Evolutionary conservation across 2,888 invertebrate species (phyloP).

Genomic region (Candidula unifasciata): DNA sequence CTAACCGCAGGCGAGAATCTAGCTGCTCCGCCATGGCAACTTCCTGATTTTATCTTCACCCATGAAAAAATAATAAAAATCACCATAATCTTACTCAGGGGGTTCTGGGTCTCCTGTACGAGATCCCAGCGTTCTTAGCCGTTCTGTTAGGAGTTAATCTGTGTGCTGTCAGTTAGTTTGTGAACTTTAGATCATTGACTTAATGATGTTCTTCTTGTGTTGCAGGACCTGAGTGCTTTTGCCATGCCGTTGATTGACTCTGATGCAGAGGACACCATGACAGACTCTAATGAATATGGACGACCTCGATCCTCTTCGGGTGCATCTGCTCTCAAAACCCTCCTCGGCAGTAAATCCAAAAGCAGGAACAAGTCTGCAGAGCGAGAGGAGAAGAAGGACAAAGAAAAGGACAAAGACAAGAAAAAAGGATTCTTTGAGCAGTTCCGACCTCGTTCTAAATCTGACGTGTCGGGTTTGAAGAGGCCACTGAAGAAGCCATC

Average conservation of each 20-base stretch:
- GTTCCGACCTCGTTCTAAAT: slow-evolving; percentile 74
- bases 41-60: too few species aligned
- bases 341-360: slow-evolving; percentile 63
- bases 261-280: slow-evolving; percentile 58
- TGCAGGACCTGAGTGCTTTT: slow-evolving; percentile 76
- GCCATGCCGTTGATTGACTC: slow-evolving; percentile 74
- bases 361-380: slow-evolving; percentile 71
- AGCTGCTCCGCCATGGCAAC: too few species aligned
- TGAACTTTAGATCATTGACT: not conserved
- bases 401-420: slow-evolving; percentile 69
- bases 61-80: too few species aligned
- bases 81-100: too few species aligned
- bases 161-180: too few species aligned
- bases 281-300: slow-evolving; percentile 61
- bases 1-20: too few species aligned
- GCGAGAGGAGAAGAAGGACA: slow-evolving; percentile 58
- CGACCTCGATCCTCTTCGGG: slow-evolving; percentile 68
- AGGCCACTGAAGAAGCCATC: slow-evolving; percentile 66
- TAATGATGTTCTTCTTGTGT: not conserved
- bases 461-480: slow-evolving; percentile 73
- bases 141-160: too few species aligned
- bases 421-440: slow-evolving; percentile 73
- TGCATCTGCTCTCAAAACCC: slow-evolving; percentile 66
- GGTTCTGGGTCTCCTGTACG: too few species aligned
- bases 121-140: too few species aligned